These are phyloP conservation scores for Pediacus dermestoides DNA, from an alignment of 2,888 invertebrate species.

Conservation along the genomic window DNA sequence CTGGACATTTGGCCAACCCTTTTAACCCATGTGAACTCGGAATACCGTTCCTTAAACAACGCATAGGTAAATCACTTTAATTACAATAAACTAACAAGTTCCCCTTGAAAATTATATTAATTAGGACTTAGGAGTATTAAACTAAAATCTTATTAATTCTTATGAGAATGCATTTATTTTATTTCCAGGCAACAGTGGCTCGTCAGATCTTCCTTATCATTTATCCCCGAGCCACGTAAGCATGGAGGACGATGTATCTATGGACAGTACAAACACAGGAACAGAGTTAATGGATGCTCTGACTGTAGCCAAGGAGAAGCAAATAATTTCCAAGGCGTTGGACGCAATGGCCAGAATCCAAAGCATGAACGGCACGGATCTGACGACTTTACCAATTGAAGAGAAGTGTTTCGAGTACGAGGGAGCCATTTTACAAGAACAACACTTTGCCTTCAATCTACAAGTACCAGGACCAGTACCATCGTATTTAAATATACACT, in stretches of 20 bases:
- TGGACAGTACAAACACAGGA: constrained; percentile 54
- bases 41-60: constrained; percentile 44
- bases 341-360: constrained; percentile 62
- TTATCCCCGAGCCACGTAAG: constrained; percentile 51
- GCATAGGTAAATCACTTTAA: constrained; percentile 36
- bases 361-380: constrained; percentile 44
- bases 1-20: constrained; percentile 36
- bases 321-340: constrained; percentile 62
- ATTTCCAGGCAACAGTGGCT: constrained; percentile 36
- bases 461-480: constrained; percentile 77
- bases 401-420: constrained; percentile 49
- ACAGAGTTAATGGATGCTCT: constrained; percentile 58
- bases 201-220: constrained; percentile 43
- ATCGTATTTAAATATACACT: constrained; percentile 88
- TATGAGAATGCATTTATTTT: too few relatives aligned
- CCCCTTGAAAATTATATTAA: not conserved
- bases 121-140: not conserved
- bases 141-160: too few relatives aligned
- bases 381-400: constrained; percentile 40
- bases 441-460: constrained; percentile 70
- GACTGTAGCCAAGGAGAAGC: constrained; percentile 61
- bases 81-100: not conserved
- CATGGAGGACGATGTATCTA: constrained; percentile 56
- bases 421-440: constrained; percentile 66
- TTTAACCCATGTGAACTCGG: constrained; percentile 47